Conservation (phyloP, 2,888 invertebrate species). For the Ethmia dodecea region DNA sequence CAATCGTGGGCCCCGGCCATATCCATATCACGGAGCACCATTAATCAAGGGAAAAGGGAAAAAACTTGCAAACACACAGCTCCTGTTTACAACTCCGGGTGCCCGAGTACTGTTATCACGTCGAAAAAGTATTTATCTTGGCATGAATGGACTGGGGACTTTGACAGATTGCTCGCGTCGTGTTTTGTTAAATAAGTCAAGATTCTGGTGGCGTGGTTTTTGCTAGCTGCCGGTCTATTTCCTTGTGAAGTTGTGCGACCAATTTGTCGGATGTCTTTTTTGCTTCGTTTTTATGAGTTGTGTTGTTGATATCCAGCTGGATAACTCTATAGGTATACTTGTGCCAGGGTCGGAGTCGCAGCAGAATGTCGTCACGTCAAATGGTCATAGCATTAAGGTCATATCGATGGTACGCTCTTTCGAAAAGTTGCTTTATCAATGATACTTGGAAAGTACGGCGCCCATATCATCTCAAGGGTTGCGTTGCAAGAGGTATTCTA, state of each 20-base stretch:
- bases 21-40: too few species aligned
- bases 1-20: too few species aligned
- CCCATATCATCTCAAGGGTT: too few species aligned
- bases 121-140: constrained; percentile 50
- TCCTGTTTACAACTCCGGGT: constrained; percentile 29
- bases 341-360: too few species aligned
- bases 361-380: too few species aligned
- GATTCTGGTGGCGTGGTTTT: constrained; percentile 29
- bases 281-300: constrained; percentile 14
- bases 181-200: constrained; percentile 57
- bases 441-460: too few species aligned
- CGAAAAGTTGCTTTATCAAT: too few species aligned
- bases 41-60: constrained; percentile 6
- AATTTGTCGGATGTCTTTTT: constrained; percentile 24
- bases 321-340: too few species aligned
- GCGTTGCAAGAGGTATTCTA: too few species aligned
- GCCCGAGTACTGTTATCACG: constrained; percentile 36
- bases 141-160: constrained; percentile 48
- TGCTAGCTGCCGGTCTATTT: constrained; percentile 26
- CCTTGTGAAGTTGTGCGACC: constrained; percentile 11
- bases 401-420: too few species aligned
- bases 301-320: background rate
- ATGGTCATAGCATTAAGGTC: too few species aligned
- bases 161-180: constrained; percentile 53
- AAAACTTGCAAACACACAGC: constrained; percentile 14